Evolutionary conservation across 2,113 vertebrate species (phyloP).

Genomic region (Meles meles): DNA sequence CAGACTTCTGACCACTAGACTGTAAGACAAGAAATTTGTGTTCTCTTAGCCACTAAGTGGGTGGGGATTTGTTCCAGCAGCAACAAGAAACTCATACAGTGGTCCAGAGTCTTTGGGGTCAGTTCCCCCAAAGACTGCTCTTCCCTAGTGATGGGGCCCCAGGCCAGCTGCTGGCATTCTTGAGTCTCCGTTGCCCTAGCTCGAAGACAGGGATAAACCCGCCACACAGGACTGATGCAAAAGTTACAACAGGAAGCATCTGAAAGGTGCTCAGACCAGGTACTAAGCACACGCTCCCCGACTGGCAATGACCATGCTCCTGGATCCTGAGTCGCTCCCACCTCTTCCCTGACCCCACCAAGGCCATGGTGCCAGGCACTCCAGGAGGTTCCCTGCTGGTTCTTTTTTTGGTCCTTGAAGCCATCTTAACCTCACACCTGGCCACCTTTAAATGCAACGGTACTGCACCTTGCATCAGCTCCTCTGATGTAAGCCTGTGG

Average conservation of each 20-base stretch:
- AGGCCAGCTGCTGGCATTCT: background rate
- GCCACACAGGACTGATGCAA: no score
- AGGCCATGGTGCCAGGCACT: background rate
- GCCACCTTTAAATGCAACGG: background rate
- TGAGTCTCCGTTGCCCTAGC: background rate
- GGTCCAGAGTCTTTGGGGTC: background rate
- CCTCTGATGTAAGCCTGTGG: background rate
- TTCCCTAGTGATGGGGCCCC: no score
- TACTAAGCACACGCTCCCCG: background rate
- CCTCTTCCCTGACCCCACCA: background rate
- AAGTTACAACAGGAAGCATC: background rate
- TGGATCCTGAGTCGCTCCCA: background rate
- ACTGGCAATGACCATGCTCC: background rate
- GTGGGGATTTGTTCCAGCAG: background rate
- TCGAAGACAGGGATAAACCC: background rate
- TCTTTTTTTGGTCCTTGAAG: background rate
- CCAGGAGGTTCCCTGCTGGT: background rate
- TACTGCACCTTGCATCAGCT: accelerated
- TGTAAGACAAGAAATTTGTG: background rate
- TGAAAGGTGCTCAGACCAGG: background rate
- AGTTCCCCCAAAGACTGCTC: no score
- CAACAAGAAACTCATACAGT: background rate
- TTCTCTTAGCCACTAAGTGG: background rate
- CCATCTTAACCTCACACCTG: background rate
- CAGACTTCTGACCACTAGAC: background rate